Conservation (phyloP, 2,888 invertebrate species). For the Patella pellucida region DNA sequence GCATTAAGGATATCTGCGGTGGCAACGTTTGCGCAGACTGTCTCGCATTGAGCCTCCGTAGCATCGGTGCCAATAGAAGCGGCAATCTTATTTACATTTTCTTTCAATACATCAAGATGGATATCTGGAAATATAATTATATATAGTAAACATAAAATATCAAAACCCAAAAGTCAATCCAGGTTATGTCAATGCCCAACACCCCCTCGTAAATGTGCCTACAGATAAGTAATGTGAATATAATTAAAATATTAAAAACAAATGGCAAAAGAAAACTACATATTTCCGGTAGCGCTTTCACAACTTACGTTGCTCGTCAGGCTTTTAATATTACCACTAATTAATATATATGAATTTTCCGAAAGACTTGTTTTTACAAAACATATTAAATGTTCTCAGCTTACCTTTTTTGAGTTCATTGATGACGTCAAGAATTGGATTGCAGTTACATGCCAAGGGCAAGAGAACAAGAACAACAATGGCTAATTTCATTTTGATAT, state of each 20-base stretch:
- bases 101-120: background rate
- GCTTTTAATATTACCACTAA: too few relatives aligned
- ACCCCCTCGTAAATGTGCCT: too few relatives aligned
- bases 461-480: background rate
- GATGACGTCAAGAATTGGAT: background rate
- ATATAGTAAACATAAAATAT: too few relatives aligned
- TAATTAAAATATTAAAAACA: too few relatives aligned
- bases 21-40: background rate
- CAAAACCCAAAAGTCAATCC: too few relatives aligned
- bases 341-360: too few relatives aligned
- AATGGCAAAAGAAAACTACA: too few relatives aligned
- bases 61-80: background rate
- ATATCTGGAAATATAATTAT: background rate
- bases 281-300: too few relatives aligned
- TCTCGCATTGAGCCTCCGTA: background rate
- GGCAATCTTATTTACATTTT: background rate
- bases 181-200: too few relatives aligned
- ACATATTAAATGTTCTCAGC: background rate
- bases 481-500: slow-evolving; percentile 3
- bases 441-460: background rate
- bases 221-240: too few relatives aligned
- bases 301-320: too few relatives aligned
- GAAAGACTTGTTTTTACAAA: too few relatives aligned
- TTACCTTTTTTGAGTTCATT: background rate
- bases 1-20: background rate